Evolutionary conservation across 2,113 vertebrate species (phyloP), one percentile per base, ranked within the genome.

Genomic region (Vidua macroura): DNA sequence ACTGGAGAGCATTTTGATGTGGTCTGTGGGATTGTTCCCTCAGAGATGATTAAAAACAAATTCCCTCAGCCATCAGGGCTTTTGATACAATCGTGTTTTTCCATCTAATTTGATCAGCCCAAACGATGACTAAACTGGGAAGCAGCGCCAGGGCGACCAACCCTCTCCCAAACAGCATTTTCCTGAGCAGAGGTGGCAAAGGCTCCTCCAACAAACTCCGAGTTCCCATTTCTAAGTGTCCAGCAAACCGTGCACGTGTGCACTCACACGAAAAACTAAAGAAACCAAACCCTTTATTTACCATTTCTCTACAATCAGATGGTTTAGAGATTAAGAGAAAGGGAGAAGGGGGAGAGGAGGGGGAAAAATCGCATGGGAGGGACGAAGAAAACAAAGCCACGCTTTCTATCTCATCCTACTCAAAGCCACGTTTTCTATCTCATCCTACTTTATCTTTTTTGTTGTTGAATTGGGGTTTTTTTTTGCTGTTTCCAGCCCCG

Each of bases 321-420:
- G 98, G 93, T 98, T 98, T 98, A 97, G 56, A 97, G 97, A 98
- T 98, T 97, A 98, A 84, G 94, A 49, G 74, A 69, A 93, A 81
- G 70, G 41, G 75, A 90, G 49, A 66, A 75, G 81, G 70, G 79
- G 82, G 51, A 44, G 49, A 92, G 24, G 4, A 91, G 55, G 27
- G 44, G 60, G 10, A 1, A 19, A 91, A 78, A 37, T 74, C 83
- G 11, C 86, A 85, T 44, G 93, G 39, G 66, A 97, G 43, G 62
- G 74, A 97, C 60, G 77, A 88, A 75, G 95, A 93, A 96, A 96
- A 27, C 17, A 84, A 96, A 95, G 73, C 90, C 93, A 97, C 53
- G 15, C 94, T 98, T 98, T 97, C 92, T 93, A 69, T 86, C 94
- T 91, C 90, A 52, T 81, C 62, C 43, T 74, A 14, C 46, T 20